phyloP scores from a whole-genome alignment of 2,797 vertebrate genomes.

The Myoxocephalus aenaeus region DNA sequence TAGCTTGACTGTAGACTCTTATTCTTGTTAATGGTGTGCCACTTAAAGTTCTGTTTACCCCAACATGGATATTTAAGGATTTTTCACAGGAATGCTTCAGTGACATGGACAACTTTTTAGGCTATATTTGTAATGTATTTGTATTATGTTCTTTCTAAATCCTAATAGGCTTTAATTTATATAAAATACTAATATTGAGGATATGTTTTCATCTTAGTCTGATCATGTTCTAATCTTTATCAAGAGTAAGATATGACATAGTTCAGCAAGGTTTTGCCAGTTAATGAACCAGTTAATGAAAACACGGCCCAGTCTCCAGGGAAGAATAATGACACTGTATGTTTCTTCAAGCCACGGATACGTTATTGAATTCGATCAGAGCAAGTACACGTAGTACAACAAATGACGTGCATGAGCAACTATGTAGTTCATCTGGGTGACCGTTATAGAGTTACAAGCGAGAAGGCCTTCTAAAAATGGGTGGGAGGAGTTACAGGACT shows the following conservation, averaged over 20 bases:
- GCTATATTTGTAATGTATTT: slow-evolving; percentile 6
- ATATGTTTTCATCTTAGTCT: neutral
- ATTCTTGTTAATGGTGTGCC: neutral
- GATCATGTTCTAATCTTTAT: neutral
- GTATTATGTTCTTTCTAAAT: slow-evolving; percentile 4
- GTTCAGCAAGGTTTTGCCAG: neutral
- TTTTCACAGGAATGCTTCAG: neutral
- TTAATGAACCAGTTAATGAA: neutral
- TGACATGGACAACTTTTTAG: neutral
- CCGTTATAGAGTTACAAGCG: neutral
- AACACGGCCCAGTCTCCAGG: neutral
- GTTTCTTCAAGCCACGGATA: neutral
- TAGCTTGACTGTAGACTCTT: neutral
- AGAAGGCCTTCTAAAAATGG: neutral
- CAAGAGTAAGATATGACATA: slow-evolving; percentile 6
- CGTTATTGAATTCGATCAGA: neutral
- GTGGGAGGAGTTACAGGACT: neutral
- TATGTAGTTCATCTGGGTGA: neutral
- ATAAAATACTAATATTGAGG: neutral
- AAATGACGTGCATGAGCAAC: neutral
- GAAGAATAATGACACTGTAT: neutral
- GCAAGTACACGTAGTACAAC: neutral
- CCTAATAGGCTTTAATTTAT: neutral
- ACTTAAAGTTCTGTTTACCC: neutral
- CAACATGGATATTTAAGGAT: neutral